These are phyloP conservation scores for Halocaridina rubra DNA, from an alignment of 2,888 invertebrate genomes.

Conservation along the genomic window DNA sequence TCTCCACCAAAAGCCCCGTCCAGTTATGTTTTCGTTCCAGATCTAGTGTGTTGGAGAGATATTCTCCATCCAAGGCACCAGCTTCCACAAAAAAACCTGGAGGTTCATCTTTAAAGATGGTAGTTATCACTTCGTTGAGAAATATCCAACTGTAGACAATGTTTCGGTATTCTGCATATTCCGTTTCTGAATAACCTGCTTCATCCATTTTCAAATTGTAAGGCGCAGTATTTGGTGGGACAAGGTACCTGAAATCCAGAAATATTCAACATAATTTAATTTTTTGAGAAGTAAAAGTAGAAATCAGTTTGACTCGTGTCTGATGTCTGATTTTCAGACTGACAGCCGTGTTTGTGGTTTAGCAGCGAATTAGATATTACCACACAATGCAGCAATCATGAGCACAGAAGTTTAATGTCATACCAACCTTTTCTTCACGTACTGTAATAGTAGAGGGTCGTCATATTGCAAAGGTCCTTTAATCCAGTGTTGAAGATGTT, in stretches of 20 bases:
- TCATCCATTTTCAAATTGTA: background rate
- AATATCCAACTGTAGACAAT: background rate
- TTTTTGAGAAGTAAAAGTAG: too few species aligned
- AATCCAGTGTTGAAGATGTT: background rate
- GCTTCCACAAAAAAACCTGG: background rate
- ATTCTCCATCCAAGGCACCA: conserved; percentile 9
- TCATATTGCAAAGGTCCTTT: background rate
- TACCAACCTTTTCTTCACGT: background rate
- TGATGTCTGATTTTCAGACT: too few species aligned
- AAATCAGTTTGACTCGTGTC: too few species aligned
- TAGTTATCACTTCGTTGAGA: background rate
- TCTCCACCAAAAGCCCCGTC: conserved; percentile 3
- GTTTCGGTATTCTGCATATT: background rate
- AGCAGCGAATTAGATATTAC: too few species aligned
- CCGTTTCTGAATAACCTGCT: background rate
- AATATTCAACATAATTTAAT: too few species aligned
- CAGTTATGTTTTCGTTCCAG: background rate
- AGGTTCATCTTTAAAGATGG: background rate
- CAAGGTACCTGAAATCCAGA: background rate
- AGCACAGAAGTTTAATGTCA: too few species aligned
- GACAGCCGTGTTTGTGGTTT: too few species aligned
- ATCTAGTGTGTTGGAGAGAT: background rate
- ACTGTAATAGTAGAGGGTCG: background rate
- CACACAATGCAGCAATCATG: too few species aligned
- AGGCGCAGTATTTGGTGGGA: background rate